phyloP scores from a whole-genome alignment of 1,140 invertebrate species.

The Ceratina japonica region DNA sequence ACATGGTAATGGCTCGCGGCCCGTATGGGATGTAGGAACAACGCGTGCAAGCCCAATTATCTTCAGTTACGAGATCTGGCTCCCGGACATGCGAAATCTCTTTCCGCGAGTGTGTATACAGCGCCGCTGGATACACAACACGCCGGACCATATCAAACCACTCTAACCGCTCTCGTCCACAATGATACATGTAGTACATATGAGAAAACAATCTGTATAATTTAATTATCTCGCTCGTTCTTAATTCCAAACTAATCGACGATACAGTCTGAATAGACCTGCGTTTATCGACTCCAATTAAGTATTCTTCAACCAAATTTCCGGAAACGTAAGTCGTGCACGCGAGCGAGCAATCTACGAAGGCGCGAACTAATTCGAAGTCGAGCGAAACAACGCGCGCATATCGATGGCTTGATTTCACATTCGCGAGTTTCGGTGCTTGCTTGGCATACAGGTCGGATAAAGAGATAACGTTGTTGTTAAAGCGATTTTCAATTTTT shows the following conservation, averaged over 20 bases:
- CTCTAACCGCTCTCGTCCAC: slow-evolving; percentile 3
- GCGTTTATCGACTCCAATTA: too few species aligned
- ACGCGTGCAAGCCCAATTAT: slow-evolving; percentile 36
- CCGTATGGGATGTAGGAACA: not conserved
- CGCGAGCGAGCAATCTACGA: not conserved
- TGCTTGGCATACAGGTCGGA: slow-evolving; percentile 18
- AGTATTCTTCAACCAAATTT: too few species aligned
- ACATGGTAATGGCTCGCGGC: slow-evolving; percentile 8
- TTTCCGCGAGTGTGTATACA: not conserved
- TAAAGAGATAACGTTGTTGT: slow-evolving; percentile 26
- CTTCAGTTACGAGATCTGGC: slow-evolving; percentile 8
- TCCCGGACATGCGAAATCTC: not conserved
- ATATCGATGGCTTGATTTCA: not conserved
- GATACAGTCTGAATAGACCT: too few species aligned
- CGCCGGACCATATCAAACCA: slow-evolving; percentile 5
- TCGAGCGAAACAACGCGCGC: too few species aligned
- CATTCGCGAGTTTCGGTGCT: not conserved
- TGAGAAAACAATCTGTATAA: too few species aligned
- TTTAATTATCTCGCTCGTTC: too few species aligned
- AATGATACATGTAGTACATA: not conserved
- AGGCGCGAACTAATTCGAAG: not conserved
- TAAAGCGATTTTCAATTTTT: slow-evolving; percentile 57
- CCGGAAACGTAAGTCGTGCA: too few species aligned
- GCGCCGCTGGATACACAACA: not conserved
- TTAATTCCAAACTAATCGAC: too few species aligned